Base-by-base conservation (phyloP, 2,888 invertebrate species). In the Caenorhabditis sp. region DNA sequence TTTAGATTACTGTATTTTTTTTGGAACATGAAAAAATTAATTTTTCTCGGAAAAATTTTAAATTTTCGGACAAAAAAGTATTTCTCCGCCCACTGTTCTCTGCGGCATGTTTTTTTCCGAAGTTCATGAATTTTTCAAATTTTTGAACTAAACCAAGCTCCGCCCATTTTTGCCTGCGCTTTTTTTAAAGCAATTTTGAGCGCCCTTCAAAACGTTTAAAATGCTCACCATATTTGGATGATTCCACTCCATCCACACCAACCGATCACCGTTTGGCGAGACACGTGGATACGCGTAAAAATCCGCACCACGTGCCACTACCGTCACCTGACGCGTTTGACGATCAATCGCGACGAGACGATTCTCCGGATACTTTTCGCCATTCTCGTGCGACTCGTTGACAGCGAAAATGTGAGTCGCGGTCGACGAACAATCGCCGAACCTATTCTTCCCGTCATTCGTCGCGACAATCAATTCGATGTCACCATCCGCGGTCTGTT, bases 231-330 rank as follows among this genome's bases (percentile, higher is more conserved):
- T 89, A 77, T 89, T 89, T 4, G 88, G 89, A 78, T 89, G 88
- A 64, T 87, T 85, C 90, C 90, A 90, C 74, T 89, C 87, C 66
- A 89, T 84, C 89, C 89, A 90, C 19, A 84, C 83, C 27, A 89
- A 79, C 36, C 83, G 82, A 55, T 80, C 86, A 14, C 89, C 89
- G 84, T 89, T 86, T 3, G 88, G 88, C 8, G 88, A 88, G 5
- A 89, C 86, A 55, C 88, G 79, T 27, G 89, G 89, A 68, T 83
- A 81, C 37, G 88, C 83, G 78, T 89, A 90, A 76, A 90, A 90
- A 73, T 90, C 89, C 43, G 84, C 84, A 24, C 89, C 89, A 8
- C 63, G 51, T 0, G 81, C 81, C 31, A 81, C 64, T 19, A 77
- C 69, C 31, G 50, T 69, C 58, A 63, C 65, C 10, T 71, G 61